Evolutionary conservation across 2,888 invertebrate genomes (phyloP), one percentile per base, ranked within the genome.

Genomic region (Perithous albicinctus): DNA sequence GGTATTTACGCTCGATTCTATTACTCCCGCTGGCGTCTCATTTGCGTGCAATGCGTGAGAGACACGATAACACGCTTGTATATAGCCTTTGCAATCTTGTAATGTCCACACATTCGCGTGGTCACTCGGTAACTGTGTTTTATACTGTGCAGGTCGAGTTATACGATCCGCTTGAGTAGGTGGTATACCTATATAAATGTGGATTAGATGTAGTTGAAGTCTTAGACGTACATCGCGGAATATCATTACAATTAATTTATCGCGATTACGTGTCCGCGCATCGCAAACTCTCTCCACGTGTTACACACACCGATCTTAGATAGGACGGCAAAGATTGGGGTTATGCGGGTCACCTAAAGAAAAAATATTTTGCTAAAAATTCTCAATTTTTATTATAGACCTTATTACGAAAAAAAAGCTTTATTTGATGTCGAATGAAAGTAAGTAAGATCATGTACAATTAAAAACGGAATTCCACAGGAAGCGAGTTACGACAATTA

Each of bases 201-300:
- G 32, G 56, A 6, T 20, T 41, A 54, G 51, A 6, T 38, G 35
- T 32, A 10, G n/a, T 23, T 26, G 15, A 54, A n/a, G 29, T 32
- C 15, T 29, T 43, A 29, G 6, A 56, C 43, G 80, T 80, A 67
- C 83, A 48, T 48, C 83, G 75, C 35, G 77, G 80, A 85, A 87
- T 87, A 85, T 83, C 85, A 85, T 88, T 88, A 84, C 83, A 80
- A 85, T 87, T 85, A 83, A 84, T 86, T 86, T 85, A 87, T 85
- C 67, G 78, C 83, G 81, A 88, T 88, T 88, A 88, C 84, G 83
- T 84, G 82, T 77, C 48, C 56, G 78, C 79, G 80, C 84, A 80
- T 6, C 63, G 20, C 41, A 64, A 56, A 69, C 70, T 69, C 69
- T 32, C 75, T 64, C 43, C 29, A 59, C 81, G 15, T 79, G 78